Conservation (phyloP, 2,113 vertebrate genomes). For the Podiceps cristatus region DNA sequence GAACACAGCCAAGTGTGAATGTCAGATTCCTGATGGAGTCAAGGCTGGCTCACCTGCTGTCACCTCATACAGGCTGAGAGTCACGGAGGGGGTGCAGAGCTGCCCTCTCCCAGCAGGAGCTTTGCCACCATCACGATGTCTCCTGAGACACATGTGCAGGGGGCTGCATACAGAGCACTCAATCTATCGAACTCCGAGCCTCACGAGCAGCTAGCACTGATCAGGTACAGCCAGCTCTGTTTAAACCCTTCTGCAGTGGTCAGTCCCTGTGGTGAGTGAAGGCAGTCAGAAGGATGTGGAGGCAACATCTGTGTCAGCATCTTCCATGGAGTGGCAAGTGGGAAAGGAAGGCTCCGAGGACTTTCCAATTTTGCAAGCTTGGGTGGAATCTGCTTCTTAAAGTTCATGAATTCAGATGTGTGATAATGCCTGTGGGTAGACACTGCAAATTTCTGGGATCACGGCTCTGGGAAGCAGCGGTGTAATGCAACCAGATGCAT, state of each 20-base stretch:
- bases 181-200: background rate
- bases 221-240: background rate
- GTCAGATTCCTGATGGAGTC: background rate
- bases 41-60: background rate
- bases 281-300: background rate
- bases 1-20: background rate
- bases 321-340: background rate
- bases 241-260: background rate
- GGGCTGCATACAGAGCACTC: background rate
- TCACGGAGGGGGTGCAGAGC: accelerated
- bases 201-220: background rate
- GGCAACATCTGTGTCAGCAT: background rate
- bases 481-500: background rate
- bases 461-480: background rate
- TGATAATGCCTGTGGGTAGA: background rate
- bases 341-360: background rate
- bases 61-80: background rate
- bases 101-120: background rate
- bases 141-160: background rate
- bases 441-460: background rate
- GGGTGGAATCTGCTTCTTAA: background rate
- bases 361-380: background rate
- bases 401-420: background rate
- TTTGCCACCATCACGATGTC: background rate
- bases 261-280: background rate